These are phyloP conservation scores for Mobula hypostoma DNA, from an alignment of 2,113 vertebrate species.

Conservation along the genomic window DNA sequence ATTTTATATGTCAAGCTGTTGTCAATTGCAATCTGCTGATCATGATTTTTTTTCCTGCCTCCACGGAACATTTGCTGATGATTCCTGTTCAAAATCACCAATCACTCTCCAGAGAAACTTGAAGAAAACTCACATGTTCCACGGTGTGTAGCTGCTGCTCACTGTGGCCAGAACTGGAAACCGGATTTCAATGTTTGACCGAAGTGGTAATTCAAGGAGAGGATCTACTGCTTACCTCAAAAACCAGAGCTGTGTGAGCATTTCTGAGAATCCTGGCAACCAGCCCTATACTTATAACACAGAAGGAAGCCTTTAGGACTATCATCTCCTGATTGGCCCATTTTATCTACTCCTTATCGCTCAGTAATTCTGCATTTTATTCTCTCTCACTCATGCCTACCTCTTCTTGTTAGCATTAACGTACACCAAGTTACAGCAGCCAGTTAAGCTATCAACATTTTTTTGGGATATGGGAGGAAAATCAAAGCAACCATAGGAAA, in stretches of 20 bases:
- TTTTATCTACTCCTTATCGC: no score
- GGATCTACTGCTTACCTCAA: not conserved
- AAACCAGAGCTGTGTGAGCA: not conserved
- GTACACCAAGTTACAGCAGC: no score
- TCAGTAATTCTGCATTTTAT: no score
- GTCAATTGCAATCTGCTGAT: not conserved
- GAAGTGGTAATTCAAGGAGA: not conserved
- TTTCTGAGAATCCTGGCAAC: not conserved
- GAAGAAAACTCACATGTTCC: not conserved
- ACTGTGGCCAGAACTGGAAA: not conserved
- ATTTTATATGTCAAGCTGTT: not conserved
- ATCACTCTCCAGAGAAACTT: not conserved
- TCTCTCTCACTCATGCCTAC: no score
- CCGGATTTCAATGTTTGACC: not conserved
- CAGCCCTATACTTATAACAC: not conserved
- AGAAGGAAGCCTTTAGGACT: no score
- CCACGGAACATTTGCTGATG: not conserved
- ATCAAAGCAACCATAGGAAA: no score
- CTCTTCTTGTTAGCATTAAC: no score
- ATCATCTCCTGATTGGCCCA: no score
- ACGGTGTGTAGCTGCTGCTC: not conserved
- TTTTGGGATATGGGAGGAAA: no score
- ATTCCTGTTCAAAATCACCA: not conserved
- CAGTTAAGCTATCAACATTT: no score
- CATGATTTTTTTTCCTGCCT: no score